Conservation (phyloP, 1,140 invertebrate species). For the Sycophaga agraensis region DNA sequence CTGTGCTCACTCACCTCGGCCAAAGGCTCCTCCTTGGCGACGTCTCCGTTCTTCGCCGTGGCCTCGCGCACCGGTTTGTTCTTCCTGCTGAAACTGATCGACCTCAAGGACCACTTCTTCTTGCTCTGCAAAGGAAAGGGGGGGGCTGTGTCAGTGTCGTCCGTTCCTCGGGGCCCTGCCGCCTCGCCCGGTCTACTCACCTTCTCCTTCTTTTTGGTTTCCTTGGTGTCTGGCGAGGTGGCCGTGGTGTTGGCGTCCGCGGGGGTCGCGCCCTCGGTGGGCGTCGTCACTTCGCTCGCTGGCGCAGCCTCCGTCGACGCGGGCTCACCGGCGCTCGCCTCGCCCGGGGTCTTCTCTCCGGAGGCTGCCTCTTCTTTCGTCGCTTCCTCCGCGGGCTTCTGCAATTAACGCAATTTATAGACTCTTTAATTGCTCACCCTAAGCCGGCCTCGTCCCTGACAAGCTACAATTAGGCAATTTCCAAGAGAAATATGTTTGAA, state of each 20-base stretch:
- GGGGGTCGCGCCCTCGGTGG: constrained; percentile 43
- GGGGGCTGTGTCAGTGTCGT: too few relatives aligned
- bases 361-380: too few relatives aligned
- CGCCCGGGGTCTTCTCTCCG: constrained; percentile 53
- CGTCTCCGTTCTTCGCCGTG: constrained; percentile 54
- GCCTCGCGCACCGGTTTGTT: constrained; percentile 67
- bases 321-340: constrained; percentile 41
- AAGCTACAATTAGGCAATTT: too few relatives aligned
- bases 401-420: too few relatives aligned
- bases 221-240: constrained; percentile 69
- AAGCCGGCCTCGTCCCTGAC: too few relatives aligned
- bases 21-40: constrained; percentile 54
- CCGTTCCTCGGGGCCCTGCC: too few relatives aligned
- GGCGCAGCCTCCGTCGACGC: constrained; percentile 11
- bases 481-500: too few relatives aligned
- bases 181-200: too few relatives aligned
- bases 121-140: constrained; percentile 59
- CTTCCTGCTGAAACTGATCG: constrained; percentile 81
- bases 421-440: too few relatives aligned
- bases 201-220: constrained; percentile 75
- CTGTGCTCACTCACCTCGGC: constrained; percentile 50
- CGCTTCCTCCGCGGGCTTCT: constrained; percentile 42
- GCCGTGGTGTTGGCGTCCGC: constrained; percentile 33
- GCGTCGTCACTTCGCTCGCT: constrained; percentile 54
- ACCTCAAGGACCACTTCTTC: constrained; percentile 85